Conservation (phyloP, 2,888 invertebrate species). For the Priocnemis perturbator region DNA sequence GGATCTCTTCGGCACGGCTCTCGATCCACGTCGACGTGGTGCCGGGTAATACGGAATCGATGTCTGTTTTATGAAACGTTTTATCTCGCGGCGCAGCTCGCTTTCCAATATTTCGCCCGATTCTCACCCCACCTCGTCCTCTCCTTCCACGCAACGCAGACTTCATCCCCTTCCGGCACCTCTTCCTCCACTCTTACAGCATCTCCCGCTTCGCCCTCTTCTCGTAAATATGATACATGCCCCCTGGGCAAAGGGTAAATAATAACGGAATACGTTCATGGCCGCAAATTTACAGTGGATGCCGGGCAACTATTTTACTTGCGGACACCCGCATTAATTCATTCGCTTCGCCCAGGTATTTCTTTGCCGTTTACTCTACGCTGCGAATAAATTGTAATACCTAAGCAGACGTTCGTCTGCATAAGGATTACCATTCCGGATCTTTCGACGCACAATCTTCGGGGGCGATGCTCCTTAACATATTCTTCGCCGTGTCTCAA, state of each 20-base stretch:
- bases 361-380: no score
- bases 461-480: no score
- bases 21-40: slow-evolving; percentile 48
- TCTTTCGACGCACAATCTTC: no score
- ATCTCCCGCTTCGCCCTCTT: slow-evolving; percentile 20
- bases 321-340: no score
- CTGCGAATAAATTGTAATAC: no score
- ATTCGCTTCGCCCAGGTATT: background rate
- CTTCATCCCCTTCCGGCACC: slow-evolving; percentile 17
- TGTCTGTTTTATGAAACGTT: slow-evolving; percentile 69
- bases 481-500: no score
- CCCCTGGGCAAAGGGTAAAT: slow-evolving; percentile 56
- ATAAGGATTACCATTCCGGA: no score
- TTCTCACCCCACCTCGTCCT: slow-evolving; percentile 38
- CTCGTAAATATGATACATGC: slow-evolving; percentile 63
- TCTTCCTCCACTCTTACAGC: slow-evolving; percentile 20
- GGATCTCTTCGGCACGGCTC: slow-evolving; percentile 33
- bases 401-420: no score
- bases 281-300: no score
- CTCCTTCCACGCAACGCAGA: slow-evolving; percentile 24
- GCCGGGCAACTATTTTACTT: no score
- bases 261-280: slow-evolving; percentile 19
- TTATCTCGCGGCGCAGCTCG: slow-evolving; percentile 62
- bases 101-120: slow-evolving; percentile 63
- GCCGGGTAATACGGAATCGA: slow-evolving; percentile 64